phyloP scores from a whole-genome alignment of 2,113 vertebrate genomes.

The Vulpes vulpes region DNA sequence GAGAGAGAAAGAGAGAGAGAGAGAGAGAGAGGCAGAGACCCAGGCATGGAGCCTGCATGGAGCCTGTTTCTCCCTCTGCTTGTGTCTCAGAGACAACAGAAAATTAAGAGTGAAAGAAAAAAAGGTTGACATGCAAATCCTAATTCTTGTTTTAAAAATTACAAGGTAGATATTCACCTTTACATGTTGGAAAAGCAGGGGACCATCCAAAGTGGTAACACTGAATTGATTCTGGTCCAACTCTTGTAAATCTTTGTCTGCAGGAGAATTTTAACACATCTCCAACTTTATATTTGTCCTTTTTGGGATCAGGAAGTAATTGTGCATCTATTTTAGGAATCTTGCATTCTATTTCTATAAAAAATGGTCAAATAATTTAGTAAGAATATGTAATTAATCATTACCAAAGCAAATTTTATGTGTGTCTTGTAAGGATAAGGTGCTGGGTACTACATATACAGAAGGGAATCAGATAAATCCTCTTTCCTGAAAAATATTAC shows the following conservation, averaged over 20 bases:
- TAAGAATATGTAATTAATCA: not conserved
- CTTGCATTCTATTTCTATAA: slow-evolving; percentile 80
- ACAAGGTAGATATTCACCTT: slow-evolving; percentile 80
- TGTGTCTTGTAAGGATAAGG: not conserved
- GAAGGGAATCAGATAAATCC: not conserved
- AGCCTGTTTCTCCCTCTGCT: no score
- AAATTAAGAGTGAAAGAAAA: not conserved
- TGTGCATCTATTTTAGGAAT: fast-evolving
- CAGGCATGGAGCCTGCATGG: no score
- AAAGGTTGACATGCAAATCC: not conserved
- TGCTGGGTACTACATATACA: not conserved
- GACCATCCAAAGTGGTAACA: slow-evolving; percentile 90
- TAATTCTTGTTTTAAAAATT: not conserved
- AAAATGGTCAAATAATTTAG: slow-evolving; percentile 43
- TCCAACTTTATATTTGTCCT: slow-evolving; percentile 45
- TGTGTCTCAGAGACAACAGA: not conserved
- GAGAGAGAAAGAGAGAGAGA: no score
- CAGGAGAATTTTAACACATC: slow-evolving; percentile 85
- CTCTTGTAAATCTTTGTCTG: not conserved
- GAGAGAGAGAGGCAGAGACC: no score
- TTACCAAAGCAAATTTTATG: not conserved
- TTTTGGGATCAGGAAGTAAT: fast-evolving
- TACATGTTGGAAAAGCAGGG: slow-evolving; percentile 83
- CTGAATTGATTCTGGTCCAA: slow-evolving; percentile 84
- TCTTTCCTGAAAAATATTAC: not conserved